Evolutionary conservation across 2,113 vertebrate species (phyloP).

Genomic region (Macquaria ambigua): DNA sequence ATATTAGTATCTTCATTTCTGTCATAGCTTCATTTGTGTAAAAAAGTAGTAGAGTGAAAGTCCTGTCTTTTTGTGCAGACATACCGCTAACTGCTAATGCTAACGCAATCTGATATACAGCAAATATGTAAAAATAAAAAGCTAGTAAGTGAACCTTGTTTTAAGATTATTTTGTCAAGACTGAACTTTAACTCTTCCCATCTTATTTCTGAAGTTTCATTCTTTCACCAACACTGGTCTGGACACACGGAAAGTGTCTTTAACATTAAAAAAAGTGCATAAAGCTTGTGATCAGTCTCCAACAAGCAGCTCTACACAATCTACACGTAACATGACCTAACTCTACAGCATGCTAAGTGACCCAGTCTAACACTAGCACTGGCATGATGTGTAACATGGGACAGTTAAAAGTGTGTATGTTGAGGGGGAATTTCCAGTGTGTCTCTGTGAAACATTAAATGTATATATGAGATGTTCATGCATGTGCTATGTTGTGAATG

Average conservation of each 20-base stretch:
- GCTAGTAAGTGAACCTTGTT: neutral
- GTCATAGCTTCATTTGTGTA: neutral
- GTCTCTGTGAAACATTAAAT: conserved; percentile 4
- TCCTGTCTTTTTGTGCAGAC: neutral
- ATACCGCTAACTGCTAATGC: conserved; percentile 6
- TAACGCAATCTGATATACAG: neutral
- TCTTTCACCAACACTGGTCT: neutral
- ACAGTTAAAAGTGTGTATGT: neutral
- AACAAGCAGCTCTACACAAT: conserved; percentile 51
- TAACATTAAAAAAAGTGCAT: neutral
- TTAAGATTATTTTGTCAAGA: neutral
- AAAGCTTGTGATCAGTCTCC: conserved; percentile 18
- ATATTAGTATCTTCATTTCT: neutral
- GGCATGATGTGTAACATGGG: conserved; percentile 19
- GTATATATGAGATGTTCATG: neutral
- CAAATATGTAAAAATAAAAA: neutral
- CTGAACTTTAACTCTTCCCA: neutral
- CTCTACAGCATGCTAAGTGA: conserved; percentile 63
- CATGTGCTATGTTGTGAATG: conserved; percentile 18
- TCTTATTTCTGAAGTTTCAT: neutral
- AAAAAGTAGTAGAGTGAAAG: neutral
- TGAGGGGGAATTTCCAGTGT: neutral
- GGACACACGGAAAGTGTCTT: conserved; percentile 12
- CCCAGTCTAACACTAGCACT: conserved; percentile 41
- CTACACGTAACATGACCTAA: conserved; percentile 52